phyloP scores from a whole-genome alignment of 2,797 vertebrate genomes.

The Xenentodon cancila region DNA sequence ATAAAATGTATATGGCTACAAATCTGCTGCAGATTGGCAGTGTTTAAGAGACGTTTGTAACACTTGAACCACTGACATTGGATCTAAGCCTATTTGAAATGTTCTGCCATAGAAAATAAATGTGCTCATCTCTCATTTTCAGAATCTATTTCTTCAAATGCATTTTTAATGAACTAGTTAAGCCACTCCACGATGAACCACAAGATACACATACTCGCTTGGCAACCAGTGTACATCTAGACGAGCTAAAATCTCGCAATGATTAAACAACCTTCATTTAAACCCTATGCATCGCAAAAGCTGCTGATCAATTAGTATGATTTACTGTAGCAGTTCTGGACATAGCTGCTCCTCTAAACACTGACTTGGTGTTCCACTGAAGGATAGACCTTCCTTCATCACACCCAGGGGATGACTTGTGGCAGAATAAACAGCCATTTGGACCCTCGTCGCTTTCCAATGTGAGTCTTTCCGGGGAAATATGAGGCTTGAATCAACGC shows the following conservation, averaged over 20 bases:
- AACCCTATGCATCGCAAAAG: slow-evolving; percentile 67
- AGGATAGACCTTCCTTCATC: slow-evolving; percentile 78
- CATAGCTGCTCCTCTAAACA: slow-evolving; percentile 56
- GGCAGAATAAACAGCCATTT: slow-evolving; percentile 83
- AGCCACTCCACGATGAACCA: slow-evolving; percentile 58
- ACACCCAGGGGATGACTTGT: slow-evolving; percentile 78
- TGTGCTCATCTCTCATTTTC: slow-evolving; percentile 56
- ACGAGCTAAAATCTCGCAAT: slow-evolving; percentile 68
- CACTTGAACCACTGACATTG: slow-evolving; percentile 36
- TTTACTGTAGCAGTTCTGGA: slow-evolving; percentile 70
- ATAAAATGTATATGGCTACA: slow-evolving; percentile 3
- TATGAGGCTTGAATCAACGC: slow-evolving; percentile 80
- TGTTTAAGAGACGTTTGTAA: slow-evolving; percentile 35
- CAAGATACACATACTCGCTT: slow-evolving; percentile 64
- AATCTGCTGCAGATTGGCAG: slow-evolving; percentile 16
- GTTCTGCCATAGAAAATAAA: slow-evolving; percentile 57
- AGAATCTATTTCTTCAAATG: slow-evolving; percentile 72
- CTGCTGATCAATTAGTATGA: slow-evolving; percentile 78
- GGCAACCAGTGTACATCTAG: slow-evolving; percentile 57
- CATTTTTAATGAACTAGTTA: slow-evolving; percentile 81
- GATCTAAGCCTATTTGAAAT: slow-evolving; percentile 54
- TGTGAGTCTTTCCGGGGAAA: slow-evolving; percentile 79
- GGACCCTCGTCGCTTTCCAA: slow-evolving; percentile 75
- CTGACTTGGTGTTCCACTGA: slow-evolving; percentile 72
- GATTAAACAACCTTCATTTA: slow-evolving; percentile 81